phyloP scores from a whole-genome alignment of 92 coral and sea anemone species.

The Zoanthus gigantus region DNA sequence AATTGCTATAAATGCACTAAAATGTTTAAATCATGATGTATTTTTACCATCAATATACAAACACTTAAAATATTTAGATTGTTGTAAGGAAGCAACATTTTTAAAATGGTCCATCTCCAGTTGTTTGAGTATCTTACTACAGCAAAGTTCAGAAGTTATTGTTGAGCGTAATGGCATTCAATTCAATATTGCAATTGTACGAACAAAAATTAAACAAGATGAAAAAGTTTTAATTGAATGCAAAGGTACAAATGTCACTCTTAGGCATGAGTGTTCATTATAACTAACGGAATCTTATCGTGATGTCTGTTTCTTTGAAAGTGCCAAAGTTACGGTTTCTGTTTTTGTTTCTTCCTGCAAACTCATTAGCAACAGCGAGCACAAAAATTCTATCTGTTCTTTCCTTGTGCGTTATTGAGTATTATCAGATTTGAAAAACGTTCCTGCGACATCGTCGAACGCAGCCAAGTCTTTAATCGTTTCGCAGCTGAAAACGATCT shows the following conservation, averaged over 20 bases:
- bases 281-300: too few species aligned
- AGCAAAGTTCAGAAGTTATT: background rate
- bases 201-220: background rate
- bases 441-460: slow-evolving; percentile 54
- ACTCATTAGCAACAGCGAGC: slow-evolving; percentile 14
- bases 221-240: slow-evolving; percentile 35
- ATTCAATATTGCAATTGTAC: too few species aligned
- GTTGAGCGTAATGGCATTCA: background rate
- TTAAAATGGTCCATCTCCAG: background rate
- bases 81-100: background rate
- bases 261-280: too few species aligned
- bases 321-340: background rate
- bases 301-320: slow-evolving; percentile 46
- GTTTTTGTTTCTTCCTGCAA: slow-evolving; percentile 55
- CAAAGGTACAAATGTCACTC: background rate
- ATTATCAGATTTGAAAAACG: slow-evolving; percentile 60
- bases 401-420: background rate
- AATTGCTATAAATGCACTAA: background rate
- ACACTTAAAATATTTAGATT: background rate
- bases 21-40: background rate
- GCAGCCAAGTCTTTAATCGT: slow-evolving; percentile 19
- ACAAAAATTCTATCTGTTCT: slow-evolving; percentile 11
- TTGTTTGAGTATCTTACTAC: background rate
- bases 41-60: slow-evolving; percentile 3
- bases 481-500: background rate